Conservation (phyloP, 1,140 invertebrate genomes). For the Arctopsyche grandis region DNA sequence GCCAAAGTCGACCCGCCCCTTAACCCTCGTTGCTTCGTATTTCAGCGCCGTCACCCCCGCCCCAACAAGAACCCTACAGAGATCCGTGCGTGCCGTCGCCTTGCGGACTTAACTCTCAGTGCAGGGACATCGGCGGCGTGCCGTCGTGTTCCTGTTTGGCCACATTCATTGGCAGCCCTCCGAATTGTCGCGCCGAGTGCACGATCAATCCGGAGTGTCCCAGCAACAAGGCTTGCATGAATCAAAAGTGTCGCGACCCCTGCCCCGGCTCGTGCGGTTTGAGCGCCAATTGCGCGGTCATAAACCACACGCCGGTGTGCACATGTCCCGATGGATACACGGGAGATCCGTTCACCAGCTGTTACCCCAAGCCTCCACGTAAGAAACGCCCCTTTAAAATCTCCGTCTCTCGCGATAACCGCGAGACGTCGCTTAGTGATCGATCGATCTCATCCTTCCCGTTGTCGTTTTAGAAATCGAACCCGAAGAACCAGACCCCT, state of each 20-base stretch:
- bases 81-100: conserved; percentile 74
- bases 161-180: conserved; percentile 74
- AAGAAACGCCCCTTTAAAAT: conserved; percentile 14
- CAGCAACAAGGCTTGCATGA: conserved; percentile 70
- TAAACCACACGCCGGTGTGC: conserved; percentile 73
- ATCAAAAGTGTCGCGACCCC: conserved; percentile 75
- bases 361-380: conserved; percentile 66
- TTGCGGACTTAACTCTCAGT: conserved; percentile 76
- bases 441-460: background rate
- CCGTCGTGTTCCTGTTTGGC: conserved; percentile 73
- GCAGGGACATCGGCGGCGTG: conserved; percentile 68
- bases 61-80: conserved; percentile 55
- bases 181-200: conserved; percentile 76
- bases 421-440: too few species aligned
- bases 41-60: conserved; percentile 41
- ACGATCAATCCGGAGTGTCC: conserved; percentile 72
- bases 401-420: background rate
- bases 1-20: background rate
- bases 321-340: conserved; percentile 73
- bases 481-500: conserved; percentile 62
- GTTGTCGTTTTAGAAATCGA: conserved; percentile 57
- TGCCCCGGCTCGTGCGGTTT: conserved; percentile 77
- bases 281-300: conserved; percentile 71
- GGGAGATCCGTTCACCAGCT: conserved; percentile 77
- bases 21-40: background rate